phyloP scores from a whole-genome alignment of 2,888 invertebrate genomes.

The Deilephila elpenor region DNA sequence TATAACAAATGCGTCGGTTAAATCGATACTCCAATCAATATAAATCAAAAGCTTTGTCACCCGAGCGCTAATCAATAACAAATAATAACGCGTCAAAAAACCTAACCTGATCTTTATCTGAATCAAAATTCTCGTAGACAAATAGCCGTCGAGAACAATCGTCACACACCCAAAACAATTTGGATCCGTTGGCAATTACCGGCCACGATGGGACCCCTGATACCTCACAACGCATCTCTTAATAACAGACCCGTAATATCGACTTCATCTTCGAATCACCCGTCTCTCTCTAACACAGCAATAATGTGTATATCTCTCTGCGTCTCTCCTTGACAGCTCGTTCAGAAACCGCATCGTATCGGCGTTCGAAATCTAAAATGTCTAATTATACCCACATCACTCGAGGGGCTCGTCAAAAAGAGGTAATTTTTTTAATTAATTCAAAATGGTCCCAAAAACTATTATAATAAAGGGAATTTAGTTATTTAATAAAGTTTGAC shows the following conservation, averaged over 20 bases:
- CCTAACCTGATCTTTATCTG: slow-evolving; percentile 73
- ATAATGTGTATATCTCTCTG: slow-evolving; percentile 49
- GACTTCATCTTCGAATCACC: slow-evolving; percentile 61
- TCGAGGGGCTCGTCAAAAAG: slow-evolving; percentile 73
- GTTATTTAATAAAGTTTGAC: slow-evolving; percentile 81
- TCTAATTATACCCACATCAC: slow-evolving; percentile 84
- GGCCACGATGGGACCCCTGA: slow-evolving; percentile 73
- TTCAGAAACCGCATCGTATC: slow-evolving; percentile 75
- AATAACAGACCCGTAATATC: slow-evolving; percentile 77
- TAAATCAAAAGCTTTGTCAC: slow-evolving; percentile 25
- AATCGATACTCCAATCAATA: slow-evolving; percentile 20
- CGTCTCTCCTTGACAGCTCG: slow-evolving; percentile 72
- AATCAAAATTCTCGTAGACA: slow-evolving; percentile 74
- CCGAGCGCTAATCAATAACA: slow-evolving; percentile 23
- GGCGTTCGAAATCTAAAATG: slow-evolving; percentile 77
- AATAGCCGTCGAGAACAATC: slow-evolving; percentile 81
- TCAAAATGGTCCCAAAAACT: slow-evolving; percentile 74
- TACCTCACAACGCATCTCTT: slow-evolving; percentile 78
- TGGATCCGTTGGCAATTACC: slow-evolving; percentile 79
- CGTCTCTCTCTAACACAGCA: slow-evolving; percentile 54
- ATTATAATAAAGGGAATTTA: slow-evolving; percentile 82
- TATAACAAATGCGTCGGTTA: slow-evolving; percentile 7
- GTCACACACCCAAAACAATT: slow-evolving; percentile 81
- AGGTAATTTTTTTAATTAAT: slow-evolving; percentile 80
- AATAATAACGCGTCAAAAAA: slow-evolving; percentile 63